phyloP scores from a whole-genome alignment of 2,797 vertebrate genomes.

The Iguana delicatissima region DNA sequence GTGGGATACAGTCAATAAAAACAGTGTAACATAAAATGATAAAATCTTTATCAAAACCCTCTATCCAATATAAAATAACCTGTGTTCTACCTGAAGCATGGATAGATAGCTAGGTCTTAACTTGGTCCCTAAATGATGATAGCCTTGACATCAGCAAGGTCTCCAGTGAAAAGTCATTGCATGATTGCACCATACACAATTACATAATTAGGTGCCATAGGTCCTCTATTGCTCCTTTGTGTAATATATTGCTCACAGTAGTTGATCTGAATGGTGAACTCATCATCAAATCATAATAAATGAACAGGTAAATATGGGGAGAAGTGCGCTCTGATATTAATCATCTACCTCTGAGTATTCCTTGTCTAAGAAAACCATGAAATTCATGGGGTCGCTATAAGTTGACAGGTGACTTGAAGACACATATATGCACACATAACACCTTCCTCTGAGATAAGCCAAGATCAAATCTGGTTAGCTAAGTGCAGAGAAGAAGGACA shows the following conservation, averaged over 20 bases:
- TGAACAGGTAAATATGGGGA: neutral
- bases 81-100: neutral
- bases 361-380: too few species aligned
- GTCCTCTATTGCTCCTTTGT: neutral
- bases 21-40: too few species aligned
- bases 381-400: too few species aligned
- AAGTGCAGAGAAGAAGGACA: neutral
- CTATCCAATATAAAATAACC: neutral
- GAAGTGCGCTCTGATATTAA: neutral
- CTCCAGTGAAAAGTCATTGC: neutral
- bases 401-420: too few species aligned
- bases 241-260: too few species aligned
- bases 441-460: neutral
- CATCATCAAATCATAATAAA: too few species aligned
- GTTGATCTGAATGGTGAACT: too few species aligned
- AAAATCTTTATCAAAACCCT: neutral
- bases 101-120: neutral
- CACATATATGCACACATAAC: too few species aligned
- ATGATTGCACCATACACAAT: neutral
- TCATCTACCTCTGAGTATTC: neutral
- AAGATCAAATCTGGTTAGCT: neutral
- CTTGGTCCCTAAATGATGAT: neutral
- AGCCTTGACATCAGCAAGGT: neutral
- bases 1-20: neutral
- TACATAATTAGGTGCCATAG: neutral